These are phyloP conservation scores for Metaphire vulgaris DNA, from an alignment of 1,140 invertebrate species.

Conservation along the genomic window DNA sequence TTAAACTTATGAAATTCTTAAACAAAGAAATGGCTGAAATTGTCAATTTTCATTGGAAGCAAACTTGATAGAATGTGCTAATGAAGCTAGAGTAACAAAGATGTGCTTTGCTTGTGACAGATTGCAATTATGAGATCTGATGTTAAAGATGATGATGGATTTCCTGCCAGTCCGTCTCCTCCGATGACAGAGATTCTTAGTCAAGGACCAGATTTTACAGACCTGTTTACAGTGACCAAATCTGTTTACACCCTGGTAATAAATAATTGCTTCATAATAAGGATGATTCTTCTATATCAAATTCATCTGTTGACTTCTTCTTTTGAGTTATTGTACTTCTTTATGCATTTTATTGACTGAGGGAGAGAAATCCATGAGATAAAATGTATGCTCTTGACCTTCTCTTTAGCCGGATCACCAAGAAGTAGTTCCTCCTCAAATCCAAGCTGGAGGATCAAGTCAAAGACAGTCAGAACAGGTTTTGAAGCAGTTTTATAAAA, in stretches of 20 bases:
- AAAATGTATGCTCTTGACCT: background rate
- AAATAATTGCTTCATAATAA: background rate
- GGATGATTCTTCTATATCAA: background rate
- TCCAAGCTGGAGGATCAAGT: background rate
- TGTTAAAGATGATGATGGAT: background rate
- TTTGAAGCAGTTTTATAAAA: background rate
- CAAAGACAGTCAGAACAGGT: background rate
- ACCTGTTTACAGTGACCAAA: slow-evolving; percentile 11
- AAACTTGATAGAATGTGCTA: too few relatives aligned
- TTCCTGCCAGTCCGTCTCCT: background rate
- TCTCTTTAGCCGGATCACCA: background rate
- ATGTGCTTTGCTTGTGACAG: background rate
- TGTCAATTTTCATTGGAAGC: too few relatives aligned
- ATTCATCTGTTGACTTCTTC: too few relatives aligned
- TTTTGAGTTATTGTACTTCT: too few relatives aligned
- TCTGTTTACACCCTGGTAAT: slow-evolving; percentile 8
- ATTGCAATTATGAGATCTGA: background rate
- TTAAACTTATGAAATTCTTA: too few relatives aligned
- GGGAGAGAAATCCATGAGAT: background rate
- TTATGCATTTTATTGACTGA: background rate
- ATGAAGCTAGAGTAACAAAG: too few relatives aligned
- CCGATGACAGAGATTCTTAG: background rate
- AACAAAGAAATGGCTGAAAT: too few relatives aligned
- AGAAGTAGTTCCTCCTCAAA: background rate
- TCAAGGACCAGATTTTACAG: slow-evolving; percentile 12